Evolutionary conservation across 2,797 vertebrate species (phyloP).

Genomic region (Typhlichthys subterraneus): DNA sequence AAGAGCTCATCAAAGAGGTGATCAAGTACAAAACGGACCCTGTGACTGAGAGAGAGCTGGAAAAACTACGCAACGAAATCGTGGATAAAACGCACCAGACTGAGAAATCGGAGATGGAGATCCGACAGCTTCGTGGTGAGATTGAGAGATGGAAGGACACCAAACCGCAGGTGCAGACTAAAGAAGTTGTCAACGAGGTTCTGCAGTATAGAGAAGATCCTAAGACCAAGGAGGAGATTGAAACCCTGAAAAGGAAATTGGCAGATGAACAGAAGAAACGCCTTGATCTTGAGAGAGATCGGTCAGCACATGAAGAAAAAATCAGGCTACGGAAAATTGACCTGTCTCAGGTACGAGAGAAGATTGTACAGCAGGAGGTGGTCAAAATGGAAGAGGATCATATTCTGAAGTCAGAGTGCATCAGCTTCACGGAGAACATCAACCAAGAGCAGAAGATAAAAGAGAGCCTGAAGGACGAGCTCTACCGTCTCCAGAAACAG

Average conservation of each 20-base stretch:
- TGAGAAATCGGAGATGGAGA: constrained; percentile 90
- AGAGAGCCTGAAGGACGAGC: constrained; percentile 83
- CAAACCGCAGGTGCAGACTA: constrained; percentile 91
- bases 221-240: constrained; percentile 91
- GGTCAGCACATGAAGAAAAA: constrained; percentile 82
- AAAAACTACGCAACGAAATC: constrained; percentile 90
- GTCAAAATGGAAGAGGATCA: constrained; percentile 90
- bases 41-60: constrained; percentile 89
- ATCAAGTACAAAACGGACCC: constrained; percentile 96
- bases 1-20: constrained; percentile 94
- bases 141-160: constrained; percentile 91
- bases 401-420: constrained; percentile 84
- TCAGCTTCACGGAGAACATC: constrained; percentile 83
- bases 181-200: constrained; percentile 94
- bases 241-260: constrained; percentile 83
- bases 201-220: constrained; percentile 93
- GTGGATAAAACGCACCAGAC: constrained; percentile 89
- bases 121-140: constrained; percentile 89
- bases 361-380: constrained; percentile 90
- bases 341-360: constrained; percentile 89
- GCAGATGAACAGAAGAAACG: constrained; percentile 91
- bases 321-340: constrained; percentile 87
- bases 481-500: constrained; percentile 82
- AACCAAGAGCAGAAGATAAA: constrained; percentile 87
- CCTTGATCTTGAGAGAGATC: constrained; percentile 87